Base-by-base conservation (phyloP, 2,797 vertebrate species). In the Hydrocynus forskahlii region DNA sequence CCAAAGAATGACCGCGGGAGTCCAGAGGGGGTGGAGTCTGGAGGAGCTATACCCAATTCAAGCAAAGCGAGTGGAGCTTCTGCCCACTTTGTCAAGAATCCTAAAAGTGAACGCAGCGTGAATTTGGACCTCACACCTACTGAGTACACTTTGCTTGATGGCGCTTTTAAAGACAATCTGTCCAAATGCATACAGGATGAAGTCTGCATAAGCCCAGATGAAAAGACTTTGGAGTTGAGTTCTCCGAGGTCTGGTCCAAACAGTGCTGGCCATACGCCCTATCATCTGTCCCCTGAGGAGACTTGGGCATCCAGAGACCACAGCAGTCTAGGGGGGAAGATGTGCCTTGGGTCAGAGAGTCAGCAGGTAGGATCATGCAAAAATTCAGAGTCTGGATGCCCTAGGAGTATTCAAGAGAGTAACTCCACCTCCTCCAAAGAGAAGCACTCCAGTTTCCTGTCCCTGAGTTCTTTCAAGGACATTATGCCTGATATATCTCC, bases 381-480 rank as follows among this genome's bases (percentile, higher is more conserved):
- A 64, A 89, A 88, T 67, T 88, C 87, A 4, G 93, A 93, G 19
- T 87, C 54, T 0, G 83, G 80, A 25, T 89, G 90, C 40, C 38
- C 88, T 12, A 92, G 69, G 83, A 90, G 81, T 29, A 86, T 69
- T 2, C 71, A 89, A 1, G 97, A 97, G 2, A 90, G 92, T 81
- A 89, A 92, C 70, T 80, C 89, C 0, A 69, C 76, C 16, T 90
- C 91, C 9, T 86, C 92, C 43, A 94, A 91, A 87, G 96, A 96
- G 81, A 96, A 94, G 84, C 95, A 95, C 60, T 88, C 96, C 0
- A 95, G 93, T 7, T 95, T 94, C 63, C 91, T 97, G 16, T 96
- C 96, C 0, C 91, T 98, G 62, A 96, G 97, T 80, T 92, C 96
- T 0, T 95, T 96, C 75, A 95, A 96, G 70, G 97, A 97, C 0